These are phyloP conservation scores for Drosophila villosipedis DNA, from an alignment of 2,888 invertebrate species.

Conservation along the genomic window DNA sequence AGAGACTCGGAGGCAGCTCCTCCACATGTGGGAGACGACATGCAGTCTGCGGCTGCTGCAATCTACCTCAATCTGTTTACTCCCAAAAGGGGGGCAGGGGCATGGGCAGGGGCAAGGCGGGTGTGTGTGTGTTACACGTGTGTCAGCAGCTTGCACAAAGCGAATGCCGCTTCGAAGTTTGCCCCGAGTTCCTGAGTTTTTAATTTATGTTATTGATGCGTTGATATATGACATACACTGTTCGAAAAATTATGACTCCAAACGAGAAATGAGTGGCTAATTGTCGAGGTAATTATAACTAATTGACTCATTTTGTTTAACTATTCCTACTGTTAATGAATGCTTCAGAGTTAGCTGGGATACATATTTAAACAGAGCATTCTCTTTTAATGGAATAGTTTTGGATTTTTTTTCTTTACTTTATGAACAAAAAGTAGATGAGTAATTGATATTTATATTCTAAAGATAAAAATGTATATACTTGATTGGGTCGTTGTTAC, in stretches of 20 bases:
- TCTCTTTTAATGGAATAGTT: not conserved
- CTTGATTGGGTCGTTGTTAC: too few species aligned
- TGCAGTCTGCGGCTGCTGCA: slow-evolving; percentile 73
- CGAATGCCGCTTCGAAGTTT: slow-evolving; percentile 68
- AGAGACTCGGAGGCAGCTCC: slow-evolving; percentile 22
- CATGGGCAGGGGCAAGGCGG: not conserved
- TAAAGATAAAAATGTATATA: not conserved
- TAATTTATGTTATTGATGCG: slow-evolving; percentile 78
- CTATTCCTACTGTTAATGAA: not conserved
- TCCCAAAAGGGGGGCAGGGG: too few species aligned
- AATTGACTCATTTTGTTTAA: not conserved
- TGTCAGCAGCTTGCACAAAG: slow-evolving; percentile 76
- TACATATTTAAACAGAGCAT: not conserved
- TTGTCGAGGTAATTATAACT: not conserved
- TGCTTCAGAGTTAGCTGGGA: too few species aligned
- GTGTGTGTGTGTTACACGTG: slow-evolving; percentile 28
- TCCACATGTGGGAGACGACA: slow-evolving; percentile 79
- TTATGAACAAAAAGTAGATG: not conserved
- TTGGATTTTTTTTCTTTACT: not conserved
- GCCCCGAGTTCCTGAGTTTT: slow-evolving; percentile 50
- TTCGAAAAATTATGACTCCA: slow-evolving; percentile 26
- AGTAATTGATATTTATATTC: not conserved
- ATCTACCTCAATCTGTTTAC: slow-evolving; percentile 23
- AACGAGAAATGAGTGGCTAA: not conserved
- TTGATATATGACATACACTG: slow-evolving; percentile 64